phyloP scores from a whole-genome alignment of 2,113 vertebrate species.

The Cynopterus brachyotis region DNA sequence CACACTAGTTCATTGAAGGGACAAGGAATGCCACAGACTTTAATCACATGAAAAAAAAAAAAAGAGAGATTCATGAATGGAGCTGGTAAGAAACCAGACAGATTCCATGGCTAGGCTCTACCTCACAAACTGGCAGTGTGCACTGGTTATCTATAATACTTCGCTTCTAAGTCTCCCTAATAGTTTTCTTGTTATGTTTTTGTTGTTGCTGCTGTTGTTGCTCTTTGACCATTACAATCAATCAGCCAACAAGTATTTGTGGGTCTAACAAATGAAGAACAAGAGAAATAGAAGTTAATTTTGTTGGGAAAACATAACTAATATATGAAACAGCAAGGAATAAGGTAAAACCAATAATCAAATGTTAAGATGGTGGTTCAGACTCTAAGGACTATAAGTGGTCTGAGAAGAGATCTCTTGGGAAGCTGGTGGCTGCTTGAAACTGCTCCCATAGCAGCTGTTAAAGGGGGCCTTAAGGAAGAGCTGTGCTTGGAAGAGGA shows the following conservation, averaged over 20 bases:
- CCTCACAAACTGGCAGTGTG: background rate
- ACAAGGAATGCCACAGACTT: slow-evolving; percentile 55
- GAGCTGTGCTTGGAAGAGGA: background rate
- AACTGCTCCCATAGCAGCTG: slow-evolving; percentile 29
- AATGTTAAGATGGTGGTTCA: slow-evolving; percentile 38
- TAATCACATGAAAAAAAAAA: slow-evolving; percentile 8
- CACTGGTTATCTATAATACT: slow-evolving; percentile 21
- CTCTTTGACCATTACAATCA: slow-evolving; percentile 36
- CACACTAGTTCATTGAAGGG: slow-evolving; percentile 45
- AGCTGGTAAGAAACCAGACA: background rate
- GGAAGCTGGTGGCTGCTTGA: slow-evolving; percentile 34
- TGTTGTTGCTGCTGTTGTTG: background rate
- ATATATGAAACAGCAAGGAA: slow-evolving; percentile 55
- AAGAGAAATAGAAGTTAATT: slow-evolving; percentile 61
- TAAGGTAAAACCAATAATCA: slow-evolving; percentile 51
- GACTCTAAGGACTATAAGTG: slow-evolving; percentile 35
- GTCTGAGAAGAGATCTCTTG: slow-evolving; percentile 60
- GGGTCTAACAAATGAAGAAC: slow-evolving; percentile 48
- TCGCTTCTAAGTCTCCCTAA: slow-evolving; percentile 43
- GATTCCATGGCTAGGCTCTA: background rate
- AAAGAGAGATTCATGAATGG: slow-evolving; percentile 42
- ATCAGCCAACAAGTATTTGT: slow-evolving; percentile 42
- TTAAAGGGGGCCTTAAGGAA: slow-evolving; percentile 49
- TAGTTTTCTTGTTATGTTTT: slow-evolving; percentile 34
- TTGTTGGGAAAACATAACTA: slow-evolving; percentile 52